A percentile compares a stretch with the other conserved stretches of the same genome.
Evolutionary conservation across 2,113 vertebrate genomes (phyloP).

Genomic region (Ciconia boyciana): DNA sequence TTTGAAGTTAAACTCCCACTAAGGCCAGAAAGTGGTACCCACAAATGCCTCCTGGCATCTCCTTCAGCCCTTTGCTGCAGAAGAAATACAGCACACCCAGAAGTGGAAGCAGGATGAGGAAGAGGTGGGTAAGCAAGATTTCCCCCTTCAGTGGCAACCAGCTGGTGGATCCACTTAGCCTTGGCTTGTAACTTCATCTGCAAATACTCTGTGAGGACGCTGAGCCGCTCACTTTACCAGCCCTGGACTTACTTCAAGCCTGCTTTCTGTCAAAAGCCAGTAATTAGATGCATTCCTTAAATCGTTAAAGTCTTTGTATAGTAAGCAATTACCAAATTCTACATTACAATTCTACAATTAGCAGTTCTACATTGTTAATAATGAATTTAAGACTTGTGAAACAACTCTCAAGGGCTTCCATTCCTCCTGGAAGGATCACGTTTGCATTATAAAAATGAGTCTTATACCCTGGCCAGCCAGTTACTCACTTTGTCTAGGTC

Average conservation of each 20-base stretch:
- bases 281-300: constrained; percentile 3
- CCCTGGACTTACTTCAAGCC: background rate
- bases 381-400: background rate
- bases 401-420: background rate
- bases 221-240: background rate
- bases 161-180: background rate
- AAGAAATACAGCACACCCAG: background rate
- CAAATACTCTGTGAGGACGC: background rate
- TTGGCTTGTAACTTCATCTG: background rate
- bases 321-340: constrained; percentile 1
- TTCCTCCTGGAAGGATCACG: background rate
- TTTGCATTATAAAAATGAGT: background rate
- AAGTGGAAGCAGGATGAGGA: background rate
- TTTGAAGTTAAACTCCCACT: background rate
- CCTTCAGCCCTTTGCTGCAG: background rate
- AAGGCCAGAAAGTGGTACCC: background rate
- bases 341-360: constrained; percentile 11
- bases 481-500: background rate
- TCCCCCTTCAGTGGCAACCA: rapidly evolving
- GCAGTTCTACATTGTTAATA: background rate
- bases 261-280: background rate
- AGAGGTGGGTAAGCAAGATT: background rate
- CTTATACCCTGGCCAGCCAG: background rate
- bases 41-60: background rate
- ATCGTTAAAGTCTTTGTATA: background rate